Conservation (phyloP, 1,140 invertebrate genomes). For the Anagrus nilaparvatae region DNA sequence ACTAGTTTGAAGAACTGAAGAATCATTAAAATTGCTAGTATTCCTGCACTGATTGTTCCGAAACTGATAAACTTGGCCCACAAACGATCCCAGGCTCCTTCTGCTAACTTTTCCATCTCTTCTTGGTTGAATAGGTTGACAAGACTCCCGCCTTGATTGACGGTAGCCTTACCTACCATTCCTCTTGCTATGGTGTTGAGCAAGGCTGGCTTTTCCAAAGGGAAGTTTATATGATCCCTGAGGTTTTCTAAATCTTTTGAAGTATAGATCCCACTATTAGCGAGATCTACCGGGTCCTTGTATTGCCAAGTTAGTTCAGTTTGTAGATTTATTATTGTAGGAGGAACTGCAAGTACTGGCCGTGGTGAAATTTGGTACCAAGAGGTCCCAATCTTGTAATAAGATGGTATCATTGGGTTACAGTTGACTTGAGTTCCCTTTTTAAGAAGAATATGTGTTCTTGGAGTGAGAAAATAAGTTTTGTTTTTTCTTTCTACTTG, state of each 20-base stretch:
- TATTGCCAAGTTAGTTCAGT: conserved; percentile 9
- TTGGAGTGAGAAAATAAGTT: conserved; percentile 12
- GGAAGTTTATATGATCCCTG: conserved; percentile 14
- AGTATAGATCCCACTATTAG: conserved; percentile 8
- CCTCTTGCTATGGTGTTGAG: conserved; percentile 8
- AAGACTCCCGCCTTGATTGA: neutral
- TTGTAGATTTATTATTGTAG: neutral
- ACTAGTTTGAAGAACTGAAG: conserved; percentile 3
- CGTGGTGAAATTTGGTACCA: conserved; percentile 5
- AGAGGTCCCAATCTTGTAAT: conserved; percentile 1
- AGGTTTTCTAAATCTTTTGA: conserved; percentile 10
- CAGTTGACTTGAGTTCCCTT: conserved; percentile 8
- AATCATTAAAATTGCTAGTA: conserved; percentile 6
- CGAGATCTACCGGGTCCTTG: conserved; percentile 2
- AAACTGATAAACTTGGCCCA: conserved; percentile 10
- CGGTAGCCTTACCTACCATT: neutral
- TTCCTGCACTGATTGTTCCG: conserved; percentile 5
- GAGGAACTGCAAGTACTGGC: neutral
- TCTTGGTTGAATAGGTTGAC: conserved; percentile 7
- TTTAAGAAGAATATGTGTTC: conserved; percentile 14
- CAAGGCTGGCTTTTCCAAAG: conserved; percentile 7
- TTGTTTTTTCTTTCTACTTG: conserved; percentile 10
- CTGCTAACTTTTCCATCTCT: conserved; percentile 3
- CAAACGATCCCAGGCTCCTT: neutral
- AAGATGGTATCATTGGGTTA: conserved; percentile 5